These are phyloP conservation scores for Lophius americanus DNA, from an alignment of 2,797 vertebrate species.

Conservation along the genomic window DNA sequence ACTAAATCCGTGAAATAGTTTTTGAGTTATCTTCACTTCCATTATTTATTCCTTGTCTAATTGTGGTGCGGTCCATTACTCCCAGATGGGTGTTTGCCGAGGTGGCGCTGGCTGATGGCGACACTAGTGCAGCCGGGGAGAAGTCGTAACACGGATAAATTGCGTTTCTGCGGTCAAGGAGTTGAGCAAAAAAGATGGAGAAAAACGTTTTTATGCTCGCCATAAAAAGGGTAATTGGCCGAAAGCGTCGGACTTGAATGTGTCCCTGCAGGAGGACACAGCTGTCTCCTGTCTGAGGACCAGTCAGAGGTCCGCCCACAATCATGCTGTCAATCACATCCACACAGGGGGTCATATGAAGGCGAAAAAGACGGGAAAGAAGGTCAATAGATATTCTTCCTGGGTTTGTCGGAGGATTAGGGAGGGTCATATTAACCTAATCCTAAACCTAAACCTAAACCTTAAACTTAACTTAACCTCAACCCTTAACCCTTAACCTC, in stretches of 20 bases:
- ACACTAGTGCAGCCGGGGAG: constrained; percentile 49
- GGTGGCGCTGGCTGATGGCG: not conserved
- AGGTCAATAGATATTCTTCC: too few relatives aligned
- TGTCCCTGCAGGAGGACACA: constrained; percentile 24
- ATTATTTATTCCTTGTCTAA: constrained; percentile 55
- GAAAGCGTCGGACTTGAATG: constrained; percentile 16
- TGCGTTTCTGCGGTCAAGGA: constrained; percentile 38
- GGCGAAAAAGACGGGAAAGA: too few relatives aligned
- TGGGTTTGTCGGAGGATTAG: too few relatives aligned
- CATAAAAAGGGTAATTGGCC: constrained; percentile 31
- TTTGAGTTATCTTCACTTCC: constrained; percentile 18
- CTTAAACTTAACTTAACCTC: too few relatives aligned
- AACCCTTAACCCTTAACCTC: too few relatives aligned
- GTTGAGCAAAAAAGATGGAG: constrained; percentile 13
- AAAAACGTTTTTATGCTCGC: constrained; percentile 10
- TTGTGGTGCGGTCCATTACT: constrained; percentile 51
- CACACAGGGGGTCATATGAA: not conserved
- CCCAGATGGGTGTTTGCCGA: constrained; percentile 43
- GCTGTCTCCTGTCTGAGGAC: not conserved
- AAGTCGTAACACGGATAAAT: constrained; percentile 34
- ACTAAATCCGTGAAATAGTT: too few relatives aligned
- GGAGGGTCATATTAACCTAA: too few relatives aligned
- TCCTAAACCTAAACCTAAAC: too few relatives aligned
- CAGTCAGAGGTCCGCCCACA: too few relatives aligned
- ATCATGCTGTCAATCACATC: constrained; percentile 14